A percentile compares a stretch with the other conserved stretches of the same genome.
phyloP scores from a whole-genome alignment of 2,888 invertebrate species.

The Cryptocheilus praepositus region DNA sequence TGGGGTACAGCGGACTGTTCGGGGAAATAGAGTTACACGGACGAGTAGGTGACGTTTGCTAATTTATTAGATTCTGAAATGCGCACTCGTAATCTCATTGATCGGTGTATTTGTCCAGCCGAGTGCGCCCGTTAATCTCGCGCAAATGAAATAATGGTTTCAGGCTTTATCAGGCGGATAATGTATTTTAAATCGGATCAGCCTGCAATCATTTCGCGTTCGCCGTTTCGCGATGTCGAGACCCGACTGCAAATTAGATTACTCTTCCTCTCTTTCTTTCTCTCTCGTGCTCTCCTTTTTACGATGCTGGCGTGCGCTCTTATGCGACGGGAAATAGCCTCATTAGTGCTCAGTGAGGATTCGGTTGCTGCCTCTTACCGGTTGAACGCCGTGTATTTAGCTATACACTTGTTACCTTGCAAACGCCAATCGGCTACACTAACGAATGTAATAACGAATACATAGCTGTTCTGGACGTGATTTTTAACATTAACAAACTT shows the following conservation, averaged over 20 bases:
- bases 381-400: background rate
- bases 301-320: too few species aligned
- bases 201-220: constrained; percentile 54
- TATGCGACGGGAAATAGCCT: too few species aligned
- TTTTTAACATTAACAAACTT: too few species aligned
- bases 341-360: too few species aligned
- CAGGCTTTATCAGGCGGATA: constrained; percentile 57
- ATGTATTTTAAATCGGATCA: constrained; percentile 62
- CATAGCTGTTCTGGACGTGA: too few species aligned
- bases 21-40: constrained; percentile 56
- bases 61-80: constrained; percentile 62
- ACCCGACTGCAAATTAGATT: constrained; percentile 55
- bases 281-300: too few species aligned
- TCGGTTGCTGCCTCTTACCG: background rate
- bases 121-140: constrained; percentile 58
- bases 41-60: constrained; percentile 47
- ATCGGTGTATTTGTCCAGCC: constrained; percentile 58
- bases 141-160: constrained; percentile 61
- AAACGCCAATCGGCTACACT: too few species aligned
- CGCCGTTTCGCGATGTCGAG: constrained; percentile 45
- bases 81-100: constrained; percentile 57
- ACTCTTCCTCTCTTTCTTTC: background rate
- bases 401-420: background rate
- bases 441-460: too few species aligned
- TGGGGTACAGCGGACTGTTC: background rate